A percentile compares a stretch with the other conserved stretches of the same genome.
phyloP scores from a whole-genome alignment of 53 echinoderm and acorn worm species.

The Apostichopus leukothele region DNA sequence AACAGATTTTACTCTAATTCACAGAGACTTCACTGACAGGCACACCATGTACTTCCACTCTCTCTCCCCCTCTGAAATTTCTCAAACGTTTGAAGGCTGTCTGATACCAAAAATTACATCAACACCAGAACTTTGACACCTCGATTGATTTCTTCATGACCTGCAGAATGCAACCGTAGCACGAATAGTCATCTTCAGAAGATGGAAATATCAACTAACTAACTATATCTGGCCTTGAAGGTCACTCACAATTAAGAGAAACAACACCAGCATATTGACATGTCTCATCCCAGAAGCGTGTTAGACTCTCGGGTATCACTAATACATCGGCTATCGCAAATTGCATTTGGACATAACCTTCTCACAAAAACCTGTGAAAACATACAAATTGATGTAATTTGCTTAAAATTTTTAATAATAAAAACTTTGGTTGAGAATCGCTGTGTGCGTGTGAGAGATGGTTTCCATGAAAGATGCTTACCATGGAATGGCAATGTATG shows the following conservation, averaged over 20 bases:
- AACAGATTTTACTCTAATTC: neutral
- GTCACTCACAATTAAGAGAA: too few relatives aligned
- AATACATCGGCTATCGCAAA: neutral
- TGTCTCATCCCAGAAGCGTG: neutral
- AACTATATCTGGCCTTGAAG: too few relatives aligned
- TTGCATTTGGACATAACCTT: neutral
- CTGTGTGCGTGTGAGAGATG: neutral
- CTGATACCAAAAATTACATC: neutral
- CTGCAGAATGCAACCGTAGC: neutral
- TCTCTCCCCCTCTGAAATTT: too few relatives aligned
- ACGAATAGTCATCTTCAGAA: neutral
- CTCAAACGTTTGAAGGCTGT: too few relatives aligned
- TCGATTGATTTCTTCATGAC: neutral
- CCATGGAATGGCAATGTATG: too few relatives aligned
- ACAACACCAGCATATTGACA: neutral
- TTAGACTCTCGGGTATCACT: neutral
- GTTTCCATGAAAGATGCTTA: too few relatives aligned
- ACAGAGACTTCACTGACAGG: neutral
- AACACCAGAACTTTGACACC: neutral
- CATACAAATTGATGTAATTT: neutral
- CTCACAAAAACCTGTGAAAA: neutral
- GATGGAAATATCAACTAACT: neutral
- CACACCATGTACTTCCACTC: neutral
- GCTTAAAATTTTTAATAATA: neutral
- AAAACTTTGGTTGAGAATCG: neutral